A percentile compares a stretch with the other conserved stretches of the same genome.
These are phyloP conservation scores for Oceanodroma leucorhoa DNA, from an alignment of 2,797 vertebrate species.

Conservation along the genomic window DNA sequence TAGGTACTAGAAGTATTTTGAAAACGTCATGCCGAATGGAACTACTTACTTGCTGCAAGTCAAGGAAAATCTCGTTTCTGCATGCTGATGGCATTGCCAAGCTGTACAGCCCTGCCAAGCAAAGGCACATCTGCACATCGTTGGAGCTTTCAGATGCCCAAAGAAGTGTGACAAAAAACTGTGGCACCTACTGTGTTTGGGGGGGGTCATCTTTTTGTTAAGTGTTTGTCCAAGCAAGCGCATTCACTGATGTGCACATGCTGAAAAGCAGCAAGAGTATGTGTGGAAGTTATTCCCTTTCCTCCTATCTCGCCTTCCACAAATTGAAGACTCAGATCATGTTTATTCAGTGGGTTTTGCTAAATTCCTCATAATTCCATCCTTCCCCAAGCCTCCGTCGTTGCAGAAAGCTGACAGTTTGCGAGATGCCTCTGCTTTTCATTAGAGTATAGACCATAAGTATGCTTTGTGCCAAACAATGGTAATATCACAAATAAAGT, in stretches of 20 bases:
- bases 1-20: background rate
- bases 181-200: background rate
- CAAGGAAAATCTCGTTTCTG: background rate
- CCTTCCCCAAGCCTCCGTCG: background rate
- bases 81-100: background rate
- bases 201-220: background rate
- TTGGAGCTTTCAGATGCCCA: background rate
- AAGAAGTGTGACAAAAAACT: background rate
- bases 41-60: background rate
- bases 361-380: background rate
- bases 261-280: background rate
- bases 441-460: background rate
- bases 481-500: background rate
- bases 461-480: background rate
- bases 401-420: background rate
- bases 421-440: background rate
- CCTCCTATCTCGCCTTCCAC: background rate
- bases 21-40: background rate
- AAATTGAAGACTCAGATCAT: background rate
- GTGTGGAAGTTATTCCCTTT: background rate
- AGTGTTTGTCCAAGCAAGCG: background rate
- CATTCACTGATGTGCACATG: background rate
- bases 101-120: background rate
- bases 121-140: background rate
- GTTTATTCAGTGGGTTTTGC: constrained; percentile 2